Evolutionary conservation across 2,888 invertebrate species (phyloP).

Genomic region (Stenoptilia bipunctidactyla): DNA sequence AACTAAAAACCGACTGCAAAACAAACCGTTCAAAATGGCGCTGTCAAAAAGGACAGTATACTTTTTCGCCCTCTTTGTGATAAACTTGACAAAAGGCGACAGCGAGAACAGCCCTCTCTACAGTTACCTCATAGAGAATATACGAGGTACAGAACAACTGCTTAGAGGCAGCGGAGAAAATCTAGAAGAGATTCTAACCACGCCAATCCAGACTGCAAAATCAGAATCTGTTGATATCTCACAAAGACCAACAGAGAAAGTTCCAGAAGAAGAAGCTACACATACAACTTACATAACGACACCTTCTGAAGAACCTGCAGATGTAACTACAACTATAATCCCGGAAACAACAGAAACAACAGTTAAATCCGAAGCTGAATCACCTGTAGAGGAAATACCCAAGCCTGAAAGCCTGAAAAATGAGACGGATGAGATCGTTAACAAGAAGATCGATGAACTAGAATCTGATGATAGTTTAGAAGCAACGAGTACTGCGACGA

Average conservation of each 20-base stretch:
- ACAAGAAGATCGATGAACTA: too few species aligned
- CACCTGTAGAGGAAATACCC: slow-evolving; percentile 8
- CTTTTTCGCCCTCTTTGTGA: too few species aligned
- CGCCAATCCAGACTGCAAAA: slow-evolving; percentile 3
- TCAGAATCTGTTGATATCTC: not conserved
- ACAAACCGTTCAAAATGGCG: too few species aligned
- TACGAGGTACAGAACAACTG: slow-evolving; percentile 4
- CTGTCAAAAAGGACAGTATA: too few species aligned
- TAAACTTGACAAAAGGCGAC: too few species aligned
- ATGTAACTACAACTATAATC: not conserved
- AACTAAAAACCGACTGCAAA: too few species aligned
- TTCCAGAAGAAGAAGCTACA: slow-evolving; percentile 2
- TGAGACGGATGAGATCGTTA: too few species aligned
- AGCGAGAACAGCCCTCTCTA: not conserved
- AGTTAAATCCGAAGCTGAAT: not conserved
- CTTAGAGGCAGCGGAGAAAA: slow-evolving; percentile 7
- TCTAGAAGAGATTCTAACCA: slow-evolving; percentile 2
- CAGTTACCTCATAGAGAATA: not conserved
- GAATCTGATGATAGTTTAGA: too few species aligned
- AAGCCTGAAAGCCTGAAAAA: slow-evolving; percentile 3
- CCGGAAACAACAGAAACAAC: slow-evolving; percentile 5
- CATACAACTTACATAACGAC: not conserved
- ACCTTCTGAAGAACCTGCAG: not conserved
- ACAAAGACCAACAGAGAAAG: slow-evolving; percentile 3
- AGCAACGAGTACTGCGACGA: too few species aligned